Evolutionary conservation across 64 coral and sea anemone species (phyloP), one percentile per base, ranked within the genome.

Genomic region (Hydrozoanthus tunicans): DNA sequence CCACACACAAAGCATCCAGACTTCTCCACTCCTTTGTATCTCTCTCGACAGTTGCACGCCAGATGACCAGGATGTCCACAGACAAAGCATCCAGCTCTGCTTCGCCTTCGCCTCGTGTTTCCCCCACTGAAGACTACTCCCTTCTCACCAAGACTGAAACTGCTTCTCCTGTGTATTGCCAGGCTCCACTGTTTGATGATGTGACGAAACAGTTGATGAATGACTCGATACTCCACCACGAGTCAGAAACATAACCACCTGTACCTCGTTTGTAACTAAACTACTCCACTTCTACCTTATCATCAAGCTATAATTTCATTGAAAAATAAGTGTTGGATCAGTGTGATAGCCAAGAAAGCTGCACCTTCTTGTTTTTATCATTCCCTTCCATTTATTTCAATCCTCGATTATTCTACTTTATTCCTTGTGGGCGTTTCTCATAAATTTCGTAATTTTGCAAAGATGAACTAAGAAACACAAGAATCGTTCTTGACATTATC

Each of bases 191-290:
- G 54, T 86, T 86, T 86, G 83, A 65, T 86, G 82, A 73, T 73
- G 83, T 86, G 67, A 86, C 25, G 83, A 73, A 86, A 86, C 24
- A 86, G 83, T 86, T 74, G 83, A 73, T 86, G 69, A 86, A 86
- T 86, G 83, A 73, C 68, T 86, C 10, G 83, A 86, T 73, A 86
- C 73, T 72, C 83, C 83, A 86, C 10, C 6, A 9, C 14, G 56
- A 86, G 56, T 73, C 69, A 73, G 83, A 73, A 86, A 86, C 83
- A 86, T 71, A 86, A 86, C 83, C 83, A 86, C 67, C 59, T 51
- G 59, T 62, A 6, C 27, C 80, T 51, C 10, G 0, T 51, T 2
- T 51, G 25, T 51, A 11, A 74, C 71, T 53, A 43, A 43, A 43
- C 32, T 43, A 43, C 32, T 43, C 32, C 32, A 43, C 2, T 43